phyloP scores from a whole-genome alignment of 1,140 invertebrate genomes.

The Lasioglossum albipes region DNA sequence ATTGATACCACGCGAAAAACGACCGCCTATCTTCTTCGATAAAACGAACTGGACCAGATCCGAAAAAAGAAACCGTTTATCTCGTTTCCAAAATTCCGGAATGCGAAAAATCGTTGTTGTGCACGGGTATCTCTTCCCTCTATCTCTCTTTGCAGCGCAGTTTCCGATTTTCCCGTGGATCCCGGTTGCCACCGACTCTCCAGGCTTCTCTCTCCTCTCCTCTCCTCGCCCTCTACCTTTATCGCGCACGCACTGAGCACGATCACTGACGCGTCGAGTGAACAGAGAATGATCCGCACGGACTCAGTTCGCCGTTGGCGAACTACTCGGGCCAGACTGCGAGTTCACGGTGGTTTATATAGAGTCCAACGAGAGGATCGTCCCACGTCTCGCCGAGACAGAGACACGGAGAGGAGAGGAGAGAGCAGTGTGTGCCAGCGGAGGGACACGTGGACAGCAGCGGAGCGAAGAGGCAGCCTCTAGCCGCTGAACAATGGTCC shows the following conservation, averaged over 20 bases:
- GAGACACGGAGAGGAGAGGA: conserved; percentile 12
- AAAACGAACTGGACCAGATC: neutral
- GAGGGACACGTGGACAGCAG: conserved; percentile 43
- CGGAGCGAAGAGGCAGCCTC: too few relatives aligned
- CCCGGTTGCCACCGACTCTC: too few relatives aligned
- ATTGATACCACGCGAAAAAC: conserved; percentile 7
- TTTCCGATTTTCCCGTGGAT: too few relatives aligned
- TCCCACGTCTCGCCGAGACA: conserved; percentile 66
- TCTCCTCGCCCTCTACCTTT: neutral
- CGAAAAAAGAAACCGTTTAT: neutral
- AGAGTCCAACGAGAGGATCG: conserved; percentile 70
- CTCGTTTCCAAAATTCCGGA: neutral
- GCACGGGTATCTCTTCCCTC: too few relatives aligned
- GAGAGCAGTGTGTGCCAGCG: conserved; percentile 45
- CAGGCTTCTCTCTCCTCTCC: too few relatives aligned
- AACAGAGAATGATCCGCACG: conserved; percentile 46
- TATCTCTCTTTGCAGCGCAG: too few relatives aligned
- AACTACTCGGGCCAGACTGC: conserved; percentile 62
- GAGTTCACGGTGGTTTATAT: conserved; percentile 75
- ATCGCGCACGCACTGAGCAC: neutral
- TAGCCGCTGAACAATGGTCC: too few relatives aligned
- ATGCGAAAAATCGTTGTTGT: too few relatives aligned
- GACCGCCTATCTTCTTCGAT: neutral
- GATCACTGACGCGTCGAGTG: neutral
- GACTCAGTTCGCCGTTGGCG: conserved; percentile 64